Evolutionary conservation across 2,888 invertebrate species (phyloP), one percentile per base, ranked within the genome.

Genomic region (Sphaerophoria rueppellii): DNA sequence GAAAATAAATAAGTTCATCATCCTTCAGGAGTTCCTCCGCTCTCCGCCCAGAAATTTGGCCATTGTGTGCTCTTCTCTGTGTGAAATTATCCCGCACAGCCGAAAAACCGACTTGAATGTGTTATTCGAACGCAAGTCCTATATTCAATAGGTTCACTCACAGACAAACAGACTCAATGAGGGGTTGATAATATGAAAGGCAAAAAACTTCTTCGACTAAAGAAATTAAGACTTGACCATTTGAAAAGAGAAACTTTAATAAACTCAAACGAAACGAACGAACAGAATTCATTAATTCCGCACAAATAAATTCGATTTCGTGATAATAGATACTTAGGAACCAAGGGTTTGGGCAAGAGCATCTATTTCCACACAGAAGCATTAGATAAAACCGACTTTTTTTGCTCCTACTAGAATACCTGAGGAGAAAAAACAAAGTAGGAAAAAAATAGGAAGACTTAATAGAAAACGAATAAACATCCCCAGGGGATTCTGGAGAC

Each of bases 291-390:
- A 81, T 81, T 85, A 73, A 81, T 76, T 80, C 73, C 76, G 40
- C 70, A 65, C 70, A 76, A 85, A 85, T 78, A 75, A 85, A 87
- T 85, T 85, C 81, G 75, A 87, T 85, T 85, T 82, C 81, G 72
- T 85, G 85, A 75, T 85, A 85, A 82, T 75, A 87, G 76, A 75
- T 87, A 72, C 74, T 61, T 48, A 54, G 14, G 34, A 14, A 14
- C 16, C 4, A 4, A 4, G 0, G 50, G 4, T 52, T 6, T 52
- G 24, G 43, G 11, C 12, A 11, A 58, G 16, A 0, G 2, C 16
- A 14, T 16, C 58, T 40, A 40, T 16, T 11, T 24, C 12, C 6
- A 24, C 4, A 60, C 40, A 16, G 11, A 37, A 40, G 40, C 6
- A 60, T 16, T 60, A 24, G 24, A 12, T 16, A 40, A 40, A 16